Evolutionary conservation across 2,888 invertebrate genomes (phyloP).

Genomic region (Malthinus seriepunctatus): DNA sequence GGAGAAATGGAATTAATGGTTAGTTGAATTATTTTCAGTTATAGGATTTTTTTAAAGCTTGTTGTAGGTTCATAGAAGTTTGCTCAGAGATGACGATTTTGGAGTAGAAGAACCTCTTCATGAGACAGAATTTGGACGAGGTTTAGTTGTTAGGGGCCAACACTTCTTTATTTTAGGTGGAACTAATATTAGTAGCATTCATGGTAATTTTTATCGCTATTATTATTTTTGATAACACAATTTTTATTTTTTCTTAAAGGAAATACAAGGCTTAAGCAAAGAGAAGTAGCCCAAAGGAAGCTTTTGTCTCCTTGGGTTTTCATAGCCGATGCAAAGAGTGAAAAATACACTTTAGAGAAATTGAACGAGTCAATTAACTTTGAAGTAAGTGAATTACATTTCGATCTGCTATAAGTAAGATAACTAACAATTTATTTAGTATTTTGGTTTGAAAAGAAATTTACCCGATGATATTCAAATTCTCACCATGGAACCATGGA

Average conservation of each 20-base stretch:
- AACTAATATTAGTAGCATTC: too few relatives aligned
- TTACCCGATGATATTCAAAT: slow-evolving; percentile 74
- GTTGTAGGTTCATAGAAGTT: slow-evolving; percentile 76
- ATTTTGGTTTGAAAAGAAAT: slow-evolving; percentile 55
- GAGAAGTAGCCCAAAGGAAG: slow-evolving; percentile 54
- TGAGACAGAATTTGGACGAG: slow-evolving; percentile 68
- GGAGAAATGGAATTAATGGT: slow-evolving; percentile 72
- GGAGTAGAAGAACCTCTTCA: slow-evolving; percentile 89
- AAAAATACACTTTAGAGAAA: slow-evolving; percentile 55
- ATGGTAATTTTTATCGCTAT: not conserved
- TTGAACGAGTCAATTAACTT: slow-evolving; percentile 39
- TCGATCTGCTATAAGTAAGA: too few relatives aligned
- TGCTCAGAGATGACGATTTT: slow-evolving; percentile 82
- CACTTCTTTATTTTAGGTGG: slow-evolving; percentile 60
- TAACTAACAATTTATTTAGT: slow-evolving; percentile 30
- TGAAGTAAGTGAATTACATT: slow-evolving; percentile 14
- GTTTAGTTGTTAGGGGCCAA: slow-evolving; percentile 67
- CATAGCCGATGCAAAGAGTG: slow-evolving; percentile 7
- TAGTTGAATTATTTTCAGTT: too few relatives aligned
- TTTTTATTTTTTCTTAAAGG: not conserved
- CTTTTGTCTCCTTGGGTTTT: slow-evolving; percentile 43
- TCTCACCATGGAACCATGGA: slow-evolving; percentile 78
- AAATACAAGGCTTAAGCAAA: slow-evolving; percentile 43
- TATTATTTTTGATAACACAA: not conserved
- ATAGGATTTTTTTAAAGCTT: too few relatives aligned